Evolutionary conservation across 2,888 invertebrate species (phyloP).

Genomic region (Drosophila histrio): DNA sequence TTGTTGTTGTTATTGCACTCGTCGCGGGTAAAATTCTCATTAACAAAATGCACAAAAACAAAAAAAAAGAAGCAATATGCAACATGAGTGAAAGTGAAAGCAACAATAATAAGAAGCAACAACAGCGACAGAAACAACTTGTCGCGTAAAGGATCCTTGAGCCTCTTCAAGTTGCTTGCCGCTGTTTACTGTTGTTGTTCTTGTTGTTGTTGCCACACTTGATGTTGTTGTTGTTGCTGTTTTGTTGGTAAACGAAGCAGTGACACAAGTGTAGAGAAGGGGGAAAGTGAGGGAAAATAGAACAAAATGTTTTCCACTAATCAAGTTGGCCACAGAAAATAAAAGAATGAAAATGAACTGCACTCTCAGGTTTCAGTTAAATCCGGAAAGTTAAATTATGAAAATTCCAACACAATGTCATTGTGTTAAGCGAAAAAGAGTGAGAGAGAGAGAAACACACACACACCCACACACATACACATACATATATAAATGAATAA

Average conservation of each 20-base stretch:
- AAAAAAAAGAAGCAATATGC: slow-evolving; percentile 16
- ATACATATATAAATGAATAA: slow-evolving; percentile 62
- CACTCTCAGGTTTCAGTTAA: slow-evolving; percentile 38
- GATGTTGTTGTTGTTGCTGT: slow-evolving; percentile 24
- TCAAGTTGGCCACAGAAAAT: slow-evolving; percentile 49
- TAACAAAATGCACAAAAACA: slow-evolving; percentile 58
- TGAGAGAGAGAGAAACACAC: slow-evolving; percentile 7
- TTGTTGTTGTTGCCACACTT: slow-evolving; percentile 18
- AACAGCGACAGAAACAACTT: slow-evolving; percentile 25
- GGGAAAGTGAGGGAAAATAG: background rate
- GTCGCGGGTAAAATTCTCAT: slow-evolving; percentile 48
- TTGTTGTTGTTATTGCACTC: slow-evolving; percentile 25
- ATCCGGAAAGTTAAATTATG: slow-evolving; percentile 70
- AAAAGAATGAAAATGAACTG: slow-evolving; percentile 50
- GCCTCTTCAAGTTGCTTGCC: slow-evolving; percentile 45
- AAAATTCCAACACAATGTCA: slow-evolving; percentile 56
- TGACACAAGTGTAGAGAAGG: slow-evolving; percentile 20
- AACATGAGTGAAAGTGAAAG: slow-evolving; percentile 38
- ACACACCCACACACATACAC: slow-evolving; percentile 16
- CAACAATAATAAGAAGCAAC: slow-evolving; percentile 14
- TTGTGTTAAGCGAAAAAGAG: slow-evolving; percentile 19
- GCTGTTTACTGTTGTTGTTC: slow-evolving; percentile 16
- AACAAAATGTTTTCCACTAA: slow-evolving; percentile 48
- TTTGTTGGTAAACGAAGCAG: slow-evolving; percentile 42
- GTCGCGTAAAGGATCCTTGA: slow-evolving; percentile 53